Percentiles rank a stretch among this genome's conserved stretches.
phyloP scores from a whole-genome alignment of 2,888 invertebrate genomes.

The Chironomus tentans region DNA sequence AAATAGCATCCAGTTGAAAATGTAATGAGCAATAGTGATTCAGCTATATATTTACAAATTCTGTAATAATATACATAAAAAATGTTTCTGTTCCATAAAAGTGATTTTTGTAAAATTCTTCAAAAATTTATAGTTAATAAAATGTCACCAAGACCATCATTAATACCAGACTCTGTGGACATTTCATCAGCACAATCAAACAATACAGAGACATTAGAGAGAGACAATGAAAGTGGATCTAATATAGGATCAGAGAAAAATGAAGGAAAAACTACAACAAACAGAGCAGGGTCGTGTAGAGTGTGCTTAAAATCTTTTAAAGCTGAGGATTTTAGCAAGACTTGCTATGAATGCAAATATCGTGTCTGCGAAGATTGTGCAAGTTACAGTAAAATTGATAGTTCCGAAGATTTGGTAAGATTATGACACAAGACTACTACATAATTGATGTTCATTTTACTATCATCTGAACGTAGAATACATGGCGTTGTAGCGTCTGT shows the following conservation, averaged over 20 bases:
- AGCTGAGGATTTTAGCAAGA: slow-evolving; percentile 78
- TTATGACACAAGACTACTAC: not conserved
- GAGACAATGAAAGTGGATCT: slow-evolving; percentile 35
- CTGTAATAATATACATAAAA: no score
- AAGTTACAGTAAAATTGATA: slow-evolving; percentile 77
- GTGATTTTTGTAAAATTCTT: not conserved
- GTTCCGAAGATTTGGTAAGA: slow-evolving; percentile 69
- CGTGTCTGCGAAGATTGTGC: slow-evolving; percentile 90
- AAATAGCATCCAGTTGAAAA: no score
- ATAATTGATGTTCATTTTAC: not conserved
- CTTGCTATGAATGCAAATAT: slow-evolving; percentile 83
- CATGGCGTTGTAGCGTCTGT: slow-evolving; percentile 86
- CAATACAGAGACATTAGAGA: slow-evolving; percentile 38
- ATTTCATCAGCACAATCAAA: slow-evolving; percentile 43
- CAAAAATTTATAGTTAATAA: slow-evolving; percentile 51
- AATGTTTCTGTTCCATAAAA: no score
- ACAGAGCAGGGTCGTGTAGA: slow-evolving; percentile 67
- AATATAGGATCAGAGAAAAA: slow-evolving; percentile 35
- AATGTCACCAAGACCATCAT: slow-evolving; percentile 56
- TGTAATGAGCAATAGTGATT: no score
- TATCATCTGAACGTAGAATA: slow-evolving; percentile 44
- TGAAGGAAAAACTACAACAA: slow-evolving; percentile 63
- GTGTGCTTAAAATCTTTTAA: slow-evolving; percentile 83
- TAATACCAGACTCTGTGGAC: slow-evolving; percentile 47
- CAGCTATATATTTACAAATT: no score